phyloP scores from a whole-genome alignment of 2,113 vertebrate species.

The Siniperca chuatsi region DNA sequence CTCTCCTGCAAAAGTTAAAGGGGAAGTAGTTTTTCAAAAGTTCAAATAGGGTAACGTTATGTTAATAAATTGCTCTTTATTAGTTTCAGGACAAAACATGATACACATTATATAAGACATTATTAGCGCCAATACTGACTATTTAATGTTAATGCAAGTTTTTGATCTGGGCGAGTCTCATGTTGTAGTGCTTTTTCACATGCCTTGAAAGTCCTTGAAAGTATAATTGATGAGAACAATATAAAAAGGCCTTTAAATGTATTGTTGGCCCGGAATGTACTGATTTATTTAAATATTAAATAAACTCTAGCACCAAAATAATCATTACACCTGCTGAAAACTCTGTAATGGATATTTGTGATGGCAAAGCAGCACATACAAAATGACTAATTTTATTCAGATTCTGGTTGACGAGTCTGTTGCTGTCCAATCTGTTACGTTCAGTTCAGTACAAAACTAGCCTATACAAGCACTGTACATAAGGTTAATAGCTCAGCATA shows the following conservation, averaged over 20 bases:
- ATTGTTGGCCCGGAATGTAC: neutral
- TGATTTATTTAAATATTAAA: neutral
- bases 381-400: too few species aligned
- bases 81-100: neutral
- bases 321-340: neutral
- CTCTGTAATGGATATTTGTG: neutral
- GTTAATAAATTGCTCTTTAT: neutral
- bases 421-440: too few species aligned
- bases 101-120: too few species aligned
- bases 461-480: neutral
- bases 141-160: neutral
- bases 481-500: neutral
- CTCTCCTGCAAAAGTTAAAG: constrained; percentile 79
- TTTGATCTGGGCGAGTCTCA: neutral
- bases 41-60: neutral
- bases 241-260: neutral
- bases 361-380: too few species aligned
- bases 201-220: neutral
- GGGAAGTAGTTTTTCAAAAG: neutral
- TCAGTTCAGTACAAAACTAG: neutral
- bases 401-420: too few species aligned
- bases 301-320: neutral
- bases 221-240: neutral
- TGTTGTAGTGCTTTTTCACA: neutral
- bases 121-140: too few species aligned